Conservation (phyloP, 2,113 vertebrate species). For the Ranitomeya imitator region DNA sequence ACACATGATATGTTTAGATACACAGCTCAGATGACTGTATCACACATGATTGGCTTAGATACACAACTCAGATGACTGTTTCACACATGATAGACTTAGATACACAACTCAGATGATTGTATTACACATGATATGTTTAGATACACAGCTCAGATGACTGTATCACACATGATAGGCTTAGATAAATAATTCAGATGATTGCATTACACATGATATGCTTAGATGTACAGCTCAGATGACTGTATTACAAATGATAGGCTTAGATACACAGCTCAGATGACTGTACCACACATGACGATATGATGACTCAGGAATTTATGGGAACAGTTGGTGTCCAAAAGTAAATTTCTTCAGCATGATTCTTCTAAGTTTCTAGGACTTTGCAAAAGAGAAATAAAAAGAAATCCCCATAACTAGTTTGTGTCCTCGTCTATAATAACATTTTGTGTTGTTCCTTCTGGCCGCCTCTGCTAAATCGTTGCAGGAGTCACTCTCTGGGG, state of each 20-base stretch:
- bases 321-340: constrained; percentile 52
- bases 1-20: not conserved
- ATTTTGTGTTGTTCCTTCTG: constrained; percentile 53
- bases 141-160: not conserved
- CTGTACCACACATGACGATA: too few species aligned
- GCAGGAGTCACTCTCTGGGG: constrained; percentile 24
- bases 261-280: too few species aligned
- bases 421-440: constrained; percentile 67
- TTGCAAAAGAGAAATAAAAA: constrained; percentile 58
- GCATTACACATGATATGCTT: too few species aligned
- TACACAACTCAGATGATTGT: too few species aligned
- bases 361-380: constrained; percentile 59
- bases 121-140: too few species aligned
- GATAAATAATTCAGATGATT: not conserved
- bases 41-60: not conserved
- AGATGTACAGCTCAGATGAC: not conserved
- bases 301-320: not conserved
- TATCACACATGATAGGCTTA: too few species aligned
- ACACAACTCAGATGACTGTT: not conserved
- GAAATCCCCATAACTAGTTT: constrained; percentile 52
- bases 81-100: not conserved
- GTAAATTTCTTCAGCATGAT: constrained; percentile 64
- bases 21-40: not conserved
- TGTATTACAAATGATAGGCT: too few species aligned
- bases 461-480: constrained; percentile 51